Conservation (phyloP, 1,140 invertebrate genomes). For the Halictus rubicundus region DNA sequence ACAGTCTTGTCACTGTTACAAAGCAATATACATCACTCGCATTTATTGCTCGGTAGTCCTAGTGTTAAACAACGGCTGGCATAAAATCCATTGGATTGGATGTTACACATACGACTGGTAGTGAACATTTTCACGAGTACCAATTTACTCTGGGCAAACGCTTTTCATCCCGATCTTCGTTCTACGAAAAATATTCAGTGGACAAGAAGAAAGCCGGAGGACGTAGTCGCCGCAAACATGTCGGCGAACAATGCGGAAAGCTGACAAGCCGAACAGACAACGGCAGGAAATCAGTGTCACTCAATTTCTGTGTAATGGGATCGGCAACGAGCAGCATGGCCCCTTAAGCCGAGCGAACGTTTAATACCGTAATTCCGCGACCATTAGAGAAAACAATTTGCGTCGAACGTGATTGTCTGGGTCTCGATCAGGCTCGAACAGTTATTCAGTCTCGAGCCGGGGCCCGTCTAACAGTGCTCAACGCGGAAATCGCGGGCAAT, state of each 20-base stretch:
- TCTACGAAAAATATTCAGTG: background rate
- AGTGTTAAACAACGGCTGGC: too few relatives aligned
- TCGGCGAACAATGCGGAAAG: background rate
- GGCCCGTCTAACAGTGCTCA: background rate
- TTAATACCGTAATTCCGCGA: slow-evolving; percentile 4
- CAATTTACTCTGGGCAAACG: too few relatives aligned
- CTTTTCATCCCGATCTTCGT: too few relatives aligned
- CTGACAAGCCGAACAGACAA: slow-evolving; percentile 21
- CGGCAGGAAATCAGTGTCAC: slow-evolving; percentile 40
- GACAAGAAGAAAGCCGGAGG: background rate
- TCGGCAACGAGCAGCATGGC: slow-evolving; percentile 10
- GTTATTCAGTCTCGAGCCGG: background rate
- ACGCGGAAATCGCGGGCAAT: background rate
- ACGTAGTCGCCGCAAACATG: background rate
- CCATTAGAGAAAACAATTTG: slow-evolving; percentile 10
- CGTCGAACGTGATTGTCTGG: background rate
- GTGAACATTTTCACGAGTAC: too few relatives aligned
- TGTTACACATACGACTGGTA: too few relatives aligned
- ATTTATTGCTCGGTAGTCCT: too few relatives aligned
- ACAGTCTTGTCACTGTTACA: too few relatives aligned
- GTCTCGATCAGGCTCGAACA: background rate
- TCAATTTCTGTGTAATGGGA: slow-evolving; percentile 36
- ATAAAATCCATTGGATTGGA: too few relatives aligned
- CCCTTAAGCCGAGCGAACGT: background rate
- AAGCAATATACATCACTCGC: too few relatives aligned